Evolutionary conservation across 53 echinoderm and acorn worm genomes (phyloP).

Genomic region (Holothuria scabra): DNA sequence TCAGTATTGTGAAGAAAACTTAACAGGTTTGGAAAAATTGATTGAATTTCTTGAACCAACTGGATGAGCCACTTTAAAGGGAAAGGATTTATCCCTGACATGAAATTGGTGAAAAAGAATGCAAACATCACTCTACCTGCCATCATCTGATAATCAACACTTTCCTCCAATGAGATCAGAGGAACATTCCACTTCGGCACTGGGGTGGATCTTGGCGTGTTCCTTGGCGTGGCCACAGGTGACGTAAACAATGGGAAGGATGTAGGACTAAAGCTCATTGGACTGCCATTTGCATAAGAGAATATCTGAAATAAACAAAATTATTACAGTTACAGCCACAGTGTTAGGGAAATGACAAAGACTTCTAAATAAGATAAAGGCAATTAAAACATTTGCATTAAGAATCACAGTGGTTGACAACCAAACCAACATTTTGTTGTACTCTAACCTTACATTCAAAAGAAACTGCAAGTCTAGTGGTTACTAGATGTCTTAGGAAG

Average conservation of each 20-base stretch:
- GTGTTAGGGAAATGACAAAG: not conserved
- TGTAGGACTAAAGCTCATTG: conserved; percentile 95
- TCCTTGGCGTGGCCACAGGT: conserved; percentile 96
- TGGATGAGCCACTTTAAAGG: too few relatives aligned
- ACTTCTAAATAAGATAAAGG: not conserved
- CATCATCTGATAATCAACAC: conserved; percentile 90
- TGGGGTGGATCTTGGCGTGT: conserved; percentile 96
- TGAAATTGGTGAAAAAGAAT: too few relatives aligned
- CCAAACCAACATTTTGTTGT: too few relatives aligned
- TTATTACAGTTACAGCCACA: not conserved
- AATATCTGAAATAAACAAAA: conserved; percentile 65
- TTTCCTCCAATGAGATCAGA: conserved; percentile 96
- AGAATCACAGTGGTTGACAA: too few relatives aligned
- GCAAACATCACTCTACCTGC: conserved; percentile 65
- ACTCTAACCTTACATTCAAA: too few relatives aligned
- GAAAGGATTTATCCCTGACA: too few relatives aligned
- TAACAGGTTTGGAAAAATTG: too few relatives aligned
- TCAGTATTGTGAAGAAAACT: too few relatives aligned
- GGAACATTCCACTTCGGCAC: conserved; percentile 98
- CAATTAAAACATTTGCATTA: not conserved
- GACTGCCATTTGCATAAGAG: conserved; percentile 91
- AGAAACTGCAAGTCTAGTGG: too few relatives aligned
- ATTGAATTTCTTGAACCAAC: too few relatives aligned
- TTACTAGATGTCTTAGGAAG: too few relatives aligned
- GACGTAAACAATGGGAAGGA: conserved; percentile 93